These are phyloP conservation scores for Indicator indicator DNA, from an alignment of 2,113 vertebrate genomes.

Conservation along the genomic window DNA sequence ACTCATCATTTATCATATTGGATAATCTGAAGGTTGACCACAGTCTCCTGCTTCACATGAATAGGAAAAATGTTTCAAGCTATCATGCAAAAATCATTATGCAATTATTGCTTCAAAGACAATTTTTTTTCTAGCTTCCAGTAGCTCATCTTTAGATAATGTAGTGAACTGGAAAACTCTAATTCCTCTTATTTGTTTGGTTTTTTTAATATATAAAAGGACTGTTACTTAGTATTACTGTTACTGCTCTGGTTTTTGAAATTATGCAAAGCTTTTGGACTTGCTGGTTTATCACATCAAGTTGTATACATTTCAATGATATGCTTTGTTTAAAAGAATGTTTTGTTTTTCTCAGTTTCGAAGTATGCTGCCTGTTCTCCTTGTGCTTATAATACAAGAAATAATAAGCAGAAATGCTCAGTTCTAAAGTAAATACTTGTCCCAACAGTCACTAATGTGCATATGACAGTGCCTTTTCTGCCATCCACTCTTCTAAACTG, in stretches of 20 bases:
- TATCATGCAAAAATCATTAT: neutral
- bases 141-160: neutral
- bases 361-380: neutral
- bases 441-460: neutral
- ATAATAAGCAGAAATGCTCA: neutral
- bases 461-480: neutral
- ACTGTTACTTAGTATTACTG: neutral
- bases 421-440: neutral
- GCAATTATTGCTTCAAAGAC: neutral
- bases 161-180: neutral
- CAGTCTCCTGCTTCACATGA: neutral
- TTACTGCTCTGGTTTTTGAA: neutral
- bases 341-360: neutral
- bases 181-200: neutral
- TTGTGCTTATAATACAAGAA: neutral
- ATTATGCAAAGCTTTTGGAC: neutral
- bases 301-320: neutral
- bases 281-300: neutral
- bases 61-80: neutral
- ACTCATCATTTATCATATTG: neutral
- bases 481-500: neutral
- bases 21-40: neutral
- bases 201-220: neutral
- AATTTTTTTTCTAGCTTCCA: neutral
- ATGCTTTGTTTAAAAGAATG: neutral